phyloP scores from a whole-genome alignment of 2,888 invertebrate genomes.

The Pollenia amentaria region DNA sequence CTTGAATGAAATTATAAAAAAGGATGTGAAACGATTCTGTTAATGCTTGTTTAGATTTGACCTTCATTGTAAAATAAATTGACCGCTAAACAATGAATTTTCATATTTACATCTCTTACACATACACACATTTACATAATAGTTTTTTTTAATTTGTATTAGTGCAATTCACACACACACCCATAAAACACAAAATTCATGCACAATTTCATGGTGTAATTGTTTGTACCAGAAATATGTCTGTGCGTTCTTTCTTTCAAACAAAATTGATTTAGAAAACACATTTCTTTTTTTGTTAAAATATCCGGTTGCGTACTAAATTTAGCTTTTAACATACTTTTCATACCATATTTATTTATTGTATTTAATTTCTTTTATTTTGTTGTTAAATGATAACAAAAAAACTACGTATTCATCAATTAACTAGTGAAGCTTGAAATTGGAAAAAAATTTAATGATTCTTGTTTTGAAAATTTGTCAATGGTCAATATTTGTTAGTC shows the following conservation, averaged over 20 bases:
- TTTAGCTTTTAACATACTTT: slow-evolving; percentile 67
- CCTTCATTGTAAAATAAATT: slow-evolving; percentile 6
- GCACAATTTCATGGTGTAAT: background rate
- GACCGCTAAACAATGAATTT: slow-evolving; percentile 44
- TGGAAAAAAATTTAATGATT: slow-evolving; percentile 68
- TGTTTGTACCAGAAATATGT: slow-evolving; percentile 17
- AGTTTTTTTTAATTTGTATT: background rate
- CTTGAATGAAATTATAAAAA: too few relatives aligned
- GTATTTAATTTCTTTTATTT: slow-evolving; percentile 52
- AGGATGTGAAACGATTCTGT: too few relatives aligned
- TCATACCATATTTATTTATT: slow-evolving; percentile 43
- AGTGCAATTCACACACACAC: background rate
- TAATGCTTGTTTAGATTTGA: too few relatives aligned
- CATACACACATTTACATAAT: background rate
- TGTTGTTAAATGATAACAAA: slow-evolving; percentile 21
- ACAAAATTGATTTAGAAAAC: slow-evolving; percentile 20
- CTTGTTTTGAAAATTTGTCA: slow-evolving; percentile 32
- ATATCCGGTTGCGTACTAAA: slow-evolving; percentile 69
- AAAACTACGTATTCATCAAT: slow-evolving; percentile 49
- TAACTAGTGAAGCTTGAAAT: slow-evolving; percentile 82
- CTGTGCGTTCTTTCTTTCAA: slow-evolving; percentile 5
- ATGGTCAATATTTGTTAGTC: slow-evolving; percentile 49
- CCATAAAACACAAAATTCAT: background rate
- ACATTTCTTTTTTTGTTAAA: slow-evolving; percentile 56
- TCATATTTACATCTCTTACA: slow-evolving; percentile 7